phyloP scores from a whole-genome alignment of 2,888 invertebrate genomes.

The Epinotia bilunana region DNA sequence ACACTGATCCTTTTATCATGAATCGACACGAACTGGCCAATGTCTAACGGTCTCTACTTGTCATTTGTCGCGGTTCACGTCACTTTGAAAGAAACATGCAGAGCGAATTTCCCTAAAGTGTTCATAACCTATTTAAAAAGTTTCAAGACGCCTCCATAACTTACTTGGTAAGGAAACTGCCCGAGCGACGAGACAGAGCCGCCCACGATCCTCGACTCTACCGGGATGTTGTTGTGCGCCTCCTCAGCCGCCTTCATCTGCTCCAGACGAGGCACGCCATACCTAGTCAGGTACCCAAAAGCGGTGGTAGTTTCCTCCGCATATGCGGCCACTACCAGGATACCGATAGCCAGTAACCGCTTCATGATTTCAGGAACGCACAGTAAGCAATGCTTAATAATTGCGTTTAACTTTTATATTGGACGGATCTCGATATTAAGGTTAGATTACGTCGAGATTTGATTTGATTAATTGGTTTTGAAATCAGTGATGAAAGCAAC shows the following conservation, averaged over 20 bases:
- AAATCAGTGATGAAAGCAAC: background rate
- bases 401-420: conserved; percentile 1
- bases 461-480: conserved; percentile 35
- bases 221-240: conserved; percentile 47
- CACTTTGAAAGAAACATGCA: too few species aligned
- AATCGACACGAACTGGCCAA: too few species aligned
- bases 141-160: background rate
- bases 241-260: conserved; percentile 58
- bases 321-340: conserved; percentile 51
- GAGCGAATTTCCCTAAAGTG: too few species aligned
- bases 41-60: too few species aligned
- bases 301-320: conserved; percentile 52
- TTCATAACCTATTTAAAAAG: too few species aligned
- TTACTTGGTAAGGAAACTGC: conserved; percentile 61
- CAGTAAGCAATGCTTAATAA: background rate
- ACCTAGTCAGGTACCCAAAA: conserved; percentile 59
- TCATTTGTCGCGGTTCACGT: too few species aligned
- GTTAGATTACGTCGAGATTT: conserved; percentile 36
- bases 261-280: conserved; percentile 61
- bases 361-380: conserved; percentile 45
- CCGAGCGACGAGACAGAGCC: conserved; percentile 56
- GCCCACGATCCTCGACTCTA: conserved; percentile 55
- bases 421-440: conserved; percentile 13
- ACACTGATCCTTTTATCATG: too few species aligned
- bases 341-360: conserved; percentile 44